A percentile compares a stretch with the other conserved stretches of the same genome.
phyloP scores from a whole-genome alignment of 2,797 vertebrate species.

The Microtus agrestis region DNA sequence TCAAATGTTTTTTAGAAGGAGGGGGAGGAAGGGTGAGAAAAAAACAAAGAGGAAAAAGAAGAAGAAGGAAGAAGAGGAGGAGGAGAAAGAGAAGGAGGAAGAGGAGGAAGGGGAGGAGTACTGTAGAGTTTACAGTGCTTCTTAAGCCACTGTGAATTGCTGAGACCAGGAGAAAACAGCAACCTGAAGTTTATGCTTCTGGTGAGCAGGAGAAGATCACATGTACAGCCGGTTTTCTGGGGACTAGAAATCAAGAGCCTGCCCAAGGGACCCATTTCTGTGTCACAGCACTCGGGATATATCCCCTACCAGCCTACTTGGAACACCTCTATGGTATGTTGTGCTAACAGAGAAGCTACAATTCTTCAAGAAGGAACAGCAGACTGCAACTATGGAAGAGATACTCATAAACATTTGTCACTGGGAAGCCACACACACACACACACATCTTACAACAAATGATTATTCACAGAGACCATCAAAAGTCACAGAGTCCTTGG shows the following conservation, averaged over 20 bases:
- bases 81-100: accelerated
- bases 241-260: neutral
- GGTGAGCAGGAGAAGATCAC: neutral
- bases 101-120: accelerated
- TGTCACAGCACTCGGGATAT: no score
- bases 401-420: neutral
- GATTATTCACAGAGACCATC: neutral
- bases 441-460: neutral
- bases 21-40: no score
- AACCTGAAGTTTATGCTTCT: neutral
- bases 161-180: neutral
- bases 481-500: neutral
- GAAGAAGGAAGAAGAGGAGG: no score
- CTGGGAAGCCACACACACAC: neutral
- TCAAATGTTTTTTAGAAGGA: neutral
- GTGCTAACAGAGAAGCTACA: neutral
- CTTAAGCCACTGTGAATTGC: neutral
- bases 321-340: neutral
- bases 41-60: no score
- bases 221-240: neutral
- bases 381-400: neutral
- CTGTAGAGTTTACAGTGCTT: neutral
- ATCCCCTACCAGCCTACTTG: no score
- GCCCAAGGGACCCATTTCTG: neutral
- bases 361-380: neutral